Evolutionary conservation across 1,140 invertebrate species (phyloP).

Genomic region (Trichomalopsis sarcophagae): DNA sequence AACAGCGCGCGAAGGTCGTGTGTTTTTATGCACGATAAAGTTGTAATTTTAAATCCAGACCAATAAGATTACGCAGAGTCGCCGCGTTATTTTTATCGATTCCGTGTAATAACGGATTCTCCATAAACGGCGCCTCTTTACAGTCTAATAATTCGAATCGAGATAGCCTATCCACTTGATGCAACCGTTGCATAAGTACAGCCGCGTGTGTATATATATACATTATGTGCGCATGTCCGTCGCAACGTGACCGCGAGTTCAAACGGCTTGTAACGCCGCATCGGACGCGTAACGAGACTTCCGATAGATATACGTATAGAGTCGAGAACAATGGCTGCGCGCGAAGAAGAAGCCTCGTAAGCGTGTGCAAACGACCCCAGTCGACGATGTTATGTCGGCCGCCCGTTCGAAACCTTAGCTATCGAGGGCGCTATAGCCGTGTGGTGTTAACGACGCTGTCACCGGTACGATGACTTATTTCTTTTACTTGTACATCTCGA

Average conservation of each 20-base stretch:
- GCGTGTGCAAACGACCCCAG: not conserved
- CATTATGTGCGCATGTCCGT: not conserved
- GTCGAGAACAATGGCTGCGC: not conserved
- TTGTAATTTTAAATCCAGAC: too few species aligned
- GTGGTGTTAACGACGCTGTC: not conserved
- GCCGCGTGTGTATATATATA: too few species aligned
- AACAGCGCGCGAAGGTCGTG: too few species aligned
- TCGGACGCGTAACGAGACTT: not conserved
- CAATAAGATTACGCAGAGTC: too few species aligned
- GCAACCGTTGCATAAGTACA: too few species aligned
- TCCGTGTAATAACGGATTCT: too few species aligned
- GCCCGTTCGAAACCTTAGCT: not conserved
- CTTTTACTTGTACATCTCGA: too few species aligned
- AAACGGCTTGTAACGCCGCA: not conserved
- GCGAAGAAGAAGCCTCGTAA: not conserved
- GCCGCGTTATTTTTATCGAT: too few species aligned
- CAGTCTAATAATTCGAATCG: not conserved
- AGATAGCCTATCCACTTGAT: too few species aligned
- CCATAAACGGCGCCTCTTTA: too few species aligned
- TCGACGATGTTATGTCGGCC: not conserved
- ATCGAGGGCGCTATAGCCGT: not conserved
- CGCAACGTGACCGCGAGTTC: slow-evolving; percentile 1
- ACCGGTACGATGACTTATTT: not conserved
- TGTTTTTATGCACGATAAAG: too few species aligned
- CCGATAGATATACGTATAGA: not conserved